These are phyloP conservation scores for Eurytoma adleriae DNA, from an alignment of 2,888 invertebrate species.

Conservation along the genomic window DNA sequence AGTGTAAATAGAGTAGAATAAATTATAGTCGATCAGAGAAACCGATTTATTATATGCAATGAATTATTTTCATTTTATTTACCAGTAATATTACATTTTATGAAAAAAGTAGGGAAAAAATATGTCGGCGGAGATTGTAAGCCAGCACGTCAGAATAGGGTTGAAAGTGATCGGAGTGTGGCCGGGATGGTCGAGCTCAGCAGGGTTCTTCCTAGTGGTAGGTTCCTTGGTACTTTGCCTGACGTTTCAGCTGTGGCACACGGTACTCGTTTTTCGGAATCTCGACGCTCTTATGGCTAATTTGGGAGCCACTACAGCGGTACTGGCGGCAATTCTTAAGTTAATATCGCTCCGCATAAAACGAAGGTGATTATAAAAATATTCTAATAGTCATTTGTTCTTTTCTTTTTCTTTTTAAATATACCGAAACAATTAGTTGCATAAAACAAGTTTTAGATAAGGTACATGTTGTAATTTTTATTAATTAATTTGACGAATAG, in stretches of 20 bases:
- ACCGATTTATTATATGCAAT: too few species aligned
- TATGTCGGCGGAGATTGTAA: background rate
- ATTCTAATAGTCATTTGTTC: too few species aligned
- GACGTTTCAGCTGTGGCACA: slow-evolving; percentile 18
- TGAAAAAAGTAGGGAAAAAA: background rate
- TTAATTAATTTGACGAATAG: too few species aligned
- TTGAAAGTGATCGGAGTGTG: slow-evolving; percentile 16
- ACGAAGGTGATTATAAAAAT: slow-evolving; percentile 2
- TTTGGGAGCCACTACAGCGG: slow-evolving; percentile 3
- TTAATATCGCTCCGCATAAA: slow-evolving; percentile 6
- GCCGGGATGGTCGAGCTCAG: background rate
- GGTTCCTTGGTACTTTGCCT: background rate
- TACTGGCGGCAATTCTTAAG: background rate
- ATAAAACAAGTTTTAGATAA: too few species aligned
- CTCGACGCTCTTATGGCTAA: slow-evolving; percentile 15
- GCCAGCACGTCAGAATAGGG: slow-evolving; percentile 1
- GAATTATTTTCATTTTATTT: background rate
- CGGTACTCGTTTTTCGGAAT: background rate
- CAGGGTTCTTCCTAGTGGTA: slow-evolving; percentile 1
- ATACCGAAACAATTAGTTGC: too few species aligned
- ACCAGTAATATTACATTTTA: background rate
- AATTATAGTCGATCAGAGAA: too few species aligned
- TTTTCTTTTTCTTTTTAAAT: too few species aligned
- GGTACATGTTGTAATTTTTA: too few species aligned
- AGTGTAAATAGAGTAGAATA: too few species aligned